Evolutionary conservation across 2,888 invertebrate species (phyloP), one percentile per base, ranked within the genome.

Genomic region (Carterocephalus palaemon): DNA sequence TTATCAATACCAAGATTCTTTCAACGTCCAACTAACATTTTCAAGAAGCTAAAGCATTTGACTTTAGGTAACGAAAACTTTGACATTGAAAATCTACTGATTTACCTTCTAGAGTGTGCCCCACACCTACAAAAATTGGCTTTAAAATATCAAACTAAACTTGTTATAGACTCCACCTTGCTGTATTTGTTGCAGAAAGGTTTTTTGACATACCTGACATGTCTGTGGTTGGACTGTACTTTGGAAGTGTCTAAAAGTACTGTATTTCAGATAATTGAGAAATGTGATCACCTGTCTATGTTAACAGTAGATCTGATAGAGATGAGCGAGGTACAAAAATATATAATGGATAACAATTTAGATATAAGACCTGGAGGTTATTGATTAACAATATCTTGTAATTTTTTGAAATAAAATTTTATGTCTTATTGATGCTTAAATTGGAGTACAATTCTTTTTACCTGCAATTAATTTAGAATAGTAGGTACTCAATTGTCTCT

Each of bases 211-310:
- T 74, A 76, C 54, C 51, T 88, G 1, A 59, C 60, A 31, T 68
- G 65, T 54, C 60, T 88, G 38, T 86, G 86, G 85, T 65, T 88
- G 53, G 88, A 88, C 53, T 85, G 84, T 54, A 84, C 86, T 2
- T 64, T 86, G 36, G 79, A 76, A 49, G 77, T 87, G 8, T 80
- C 86, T 0, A 78, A 75, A 42, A 57, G 65, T 34, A 75, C 80
- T 16, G 71, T 83, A 2, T 77, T 68, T 55, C 63, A 73, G 53
- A 58, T 85, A 33, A 82, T 88, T 41, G 70, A 78, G 37, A 54
- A 53, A 45, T 87, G 86, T 55, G 73, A 75, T 2, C 62, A 64
- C 10, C 64, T 88, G 31, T 72, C 73, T 53, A 69, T 64, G 54
- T 73, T 87, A 31, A 85, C 85, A 0, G 80, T 84, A 15, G 81